Evolutionary conservation across 1,140 invertebrate species (phyloP), one percentile per base, ranked within the genome.

Genomic region (Harpegnathos saltator): DNA sequence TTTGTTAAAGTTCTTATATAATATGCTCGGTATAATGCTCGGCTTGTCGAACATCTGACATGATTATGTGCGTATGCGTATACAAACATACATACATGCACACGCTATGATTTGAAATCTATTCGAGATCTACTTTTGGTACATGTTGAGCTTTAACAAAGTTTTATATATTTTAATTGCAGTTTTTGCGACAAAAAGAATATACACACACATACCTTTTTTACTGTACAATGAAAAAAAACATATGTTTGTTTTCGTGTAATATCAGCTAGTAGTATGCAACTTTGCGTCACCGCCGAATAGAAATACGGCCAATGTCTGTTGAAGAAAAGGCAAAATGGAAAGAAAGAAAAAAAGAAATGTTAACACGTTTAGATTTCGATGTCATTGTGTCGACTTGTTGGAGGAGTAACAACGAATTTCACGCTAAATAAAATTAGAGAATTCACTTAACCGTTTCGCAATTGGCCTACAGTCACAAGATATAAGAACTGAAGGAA

Each of bases 361-460:
- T 33, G 80, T 69, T 66, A 66, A 71, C 38, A 71, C 26, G 11
- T 54, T 52, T 61, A 74, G 9, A 59, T 73, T 58, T 83, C 22
- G 56, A 1, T 56, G 52, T 58, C 15, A 50, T 48, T 48, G 22
- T 3, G 65, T 62, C 44, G 26, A 83, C 50, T 74, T 4, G 22
- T 73, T 17, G 59, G 48, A 50, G 44, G 61, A 85, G 33, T 81
- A 62, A 91, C 90, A 91, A 91, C 90, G 91, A 90, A 90, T 66
- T 85, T 89, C 22, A 74, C 17, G 24, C 44, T 52, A 72, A 84
- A 86, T 86, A 63, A 86, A 75, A 82, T 71, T 54, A 71, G 80
- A 66, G 74, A 56, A 69, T 82, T 61, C 24, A 54, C 68, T 85
- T 52, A 24, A 50, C 54, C 71, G 63, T 85, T 83, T 88, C 73